Evolutionary conservation across 2,888 invertebrate genomes (phyloP), one percentile per base, ranked within the genome.

Genomic region (Hermaeophaga mercurialis): DNA sequence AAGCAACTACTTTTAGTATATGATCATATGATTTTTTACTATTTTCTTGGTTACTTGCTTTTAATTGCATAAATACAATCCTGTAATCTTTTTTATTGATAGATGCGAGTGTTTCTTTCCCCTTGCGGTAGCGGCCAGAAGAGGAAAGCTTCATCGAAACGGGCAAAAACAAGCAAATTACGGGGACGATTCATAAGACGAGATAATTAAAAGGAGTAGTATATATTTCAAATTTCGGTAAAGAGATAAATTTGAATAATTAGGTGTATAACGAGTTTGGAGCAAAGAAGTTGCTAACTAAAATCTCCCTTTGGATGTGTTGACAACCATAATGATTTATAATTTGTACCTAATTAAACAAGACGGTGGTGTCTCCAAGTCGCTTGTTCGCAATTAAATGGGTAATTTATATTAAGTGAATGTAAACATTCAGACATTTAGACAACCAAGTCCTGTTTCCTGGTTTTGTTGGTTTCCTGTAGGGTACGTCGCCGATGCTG

Each of bases 301-400:
- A 53, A 54, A 58, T 58, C 48, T 49, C 58, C 61, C 61, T 61
- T 61, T 55, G 55, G 45, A 58, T 57, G 61, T 60, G 68, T 58
- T 63, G 65, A 66, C 63, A 62, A 60, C 56, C 58, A 57, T 64
- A 48, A 66, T 65, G 65, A 65, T 66, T 66, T 65, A 66, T 65
- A 65, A 65, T 66, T 66, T 63, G 65, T 65, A 66, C 63, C 63
- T 66, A 66, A 66, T 66, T 66, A 66, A 66, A 66, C 65, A 66
- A 65, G 66, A 66, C 66, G 54, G 63, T 64, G 58, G 65, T 64
- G 58, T 58, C 53, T 61, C 61, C 48, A 55, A 54, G 49, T 55
- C 52, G 54, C 55, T 56, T 53, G 61, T 61, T 61, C 36, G 55
- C 55, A 61, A 58, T 61, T 61, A 61, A 58, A 55, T 48, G 49